Conservation (phyloP, 2,113 vertebrate species). For the Antechinus stuartii region DNA sequence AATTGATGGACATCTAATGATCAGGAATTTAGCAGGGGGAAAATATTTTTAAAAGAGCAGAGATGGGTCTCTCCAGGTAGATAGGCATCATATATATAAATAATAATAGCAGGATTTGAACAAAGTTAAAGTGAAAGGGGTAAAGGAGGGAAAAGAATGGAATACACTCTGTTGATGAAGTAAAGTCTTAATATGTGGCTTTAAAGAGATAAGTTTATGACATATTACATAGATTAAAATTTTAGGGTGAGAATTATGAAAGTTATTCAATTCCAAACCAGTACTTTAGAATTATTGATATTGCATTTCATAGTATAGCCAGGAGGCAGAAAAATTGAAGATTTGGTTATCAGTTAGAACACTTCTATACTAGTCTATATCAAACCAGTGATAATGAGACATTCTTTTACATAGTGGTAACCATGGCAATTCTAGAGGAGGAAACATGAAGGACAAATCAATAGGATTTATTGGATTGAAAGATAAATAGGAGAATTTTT, state of each 20-base stretch:
- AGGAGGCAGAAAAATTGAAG: neutral
- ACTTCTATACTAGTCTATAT: neutral
- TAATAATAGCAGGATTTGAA: too few species aligned
- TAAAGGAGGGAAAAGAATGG: neutral
- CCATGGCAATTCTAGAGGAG: neutral
- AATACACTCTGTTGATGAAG: neutral
- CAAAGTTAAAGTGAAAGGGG: neutral
- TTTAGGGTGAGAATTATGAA: neutral
- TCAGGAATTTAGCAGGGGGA: neutral
- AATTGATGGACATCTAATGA: neutral
- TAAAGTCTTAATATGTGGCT: neutral
- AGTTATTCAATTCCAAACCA: neutral
- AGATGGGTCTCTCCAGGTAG: rapidly evolving
- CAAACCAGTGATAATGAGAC: neutral
- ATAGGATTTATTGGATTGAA: neutral
- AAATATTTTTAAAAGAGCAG: neutral
- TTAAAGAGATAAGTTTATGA: neutral
- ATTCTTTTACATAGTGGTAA: neutral
- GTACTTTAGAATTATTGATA: neutral
- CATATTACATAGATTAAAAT: neutral
- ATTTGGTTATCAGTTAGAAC: neutral
- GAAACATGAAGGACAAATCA: neutral
- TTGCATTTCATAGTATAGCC: neutral
- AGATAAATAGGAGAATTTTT: neutral
- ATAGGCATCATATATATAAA: neutral